Evolutionary conservation across 2,797 vertebrate species (phyloP).

Genomic region (Enoplosus armatus): DNA sequence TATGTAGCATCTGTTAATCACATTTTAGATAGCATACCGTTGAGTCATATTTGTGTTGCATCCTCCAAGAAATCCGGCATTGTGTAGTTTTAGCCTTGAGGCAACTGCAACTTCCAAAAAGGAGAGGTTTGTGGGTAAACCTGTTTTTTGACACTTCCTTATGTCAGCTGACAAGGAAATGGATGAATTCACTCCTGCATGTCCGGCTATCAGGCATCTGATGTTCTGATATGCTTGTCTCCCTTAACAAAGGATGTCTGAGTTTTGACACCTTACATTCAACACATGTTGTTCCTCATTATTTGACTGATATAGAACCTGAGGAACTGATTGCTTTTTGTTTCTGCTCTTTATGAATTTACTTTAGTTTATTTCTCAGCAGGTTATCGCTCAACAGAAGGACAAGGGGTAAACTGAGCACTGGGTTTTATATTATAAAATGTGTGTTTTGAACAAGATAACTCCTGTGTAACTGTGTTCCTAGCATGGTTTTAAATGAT

Average conservation of each 20-base stretch:
- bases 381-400: slow-evolving; percentile 61
- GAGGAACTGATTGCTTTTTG: neutral
- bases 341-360: slow-evolving; percentile 22
- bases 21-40: too few relatives aligned
- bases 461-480: slow-evolving; percentile 40
- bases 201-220: neutral
- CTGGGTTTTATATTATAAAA: slow-evolving; percentile 4
- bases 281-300: slow-evolving; percentile 2
- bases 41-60: neutral
- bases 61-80: neutral
- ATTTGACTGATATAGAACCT: neutral
- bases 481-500: slow-evolving; percentile 64
- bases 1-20: neutral
- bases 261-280: neutral
- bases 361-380: slow-evolving; percentile 60
- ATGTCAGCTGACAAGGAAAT: slow-evolving; percentile 45
- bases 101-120: neutral
- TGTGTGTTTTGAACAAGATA: slow-evolving; percentile 30
- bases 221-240: neutral
- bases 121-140: slow-evolving; percentile 41
- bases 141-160: slow-evolving; percentile 57
- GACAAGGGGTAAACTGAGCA: slow-evolving; percentile 64
- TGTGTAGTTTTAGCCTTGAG: neutral
- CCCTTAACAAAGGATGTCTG: slow-evolving; percentile 25
- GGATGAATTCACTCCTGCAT: neutral